Evolutionary conservation across 2,888 invertebrate genomes (phyloP), one percentile per base, ranked within the genome.

Genomic region (Laspeyria flexula): DNA sequence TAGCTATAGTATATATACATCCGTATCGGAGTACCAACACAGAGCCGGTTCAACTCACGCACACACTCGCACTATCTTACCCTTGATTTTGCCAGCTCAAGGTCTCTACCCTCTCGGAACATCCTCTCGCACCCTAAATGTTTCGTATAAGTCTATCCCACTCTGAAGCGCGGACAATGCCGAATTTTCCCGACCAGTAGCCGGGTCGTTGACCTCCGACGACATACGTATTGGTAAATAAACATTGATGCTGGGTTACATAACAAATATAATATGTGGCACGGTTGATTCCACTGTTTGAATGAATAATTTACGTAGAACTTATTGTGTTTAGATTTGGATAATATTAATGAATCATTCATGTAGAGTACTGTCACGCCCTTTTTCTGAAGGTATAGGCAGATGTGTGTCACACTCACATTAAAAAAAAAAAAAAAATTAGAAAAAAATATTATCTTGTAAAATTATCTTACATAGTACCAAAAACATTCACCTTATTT

Each of bases 71-170:
- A 79, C 62, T 71, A 69, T 82, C 74, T 92, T 92, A 92, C 91
- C 92, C 92, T 92, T 92, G 92, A 92, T 92, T 91, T 91, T 88
- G 90, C 90, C 85, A 86, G 88, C 91, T 92, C 92, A 92, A 92
- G 92, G 92, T 92, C 91, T 90, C 91, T 90, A 90, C 91, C 91
- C 91, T 86, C 86, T 60, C 71, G 62, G 67, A 60, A 55, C 61
- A 75, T 79, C 75, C 85, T 67, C 77, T 91, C 85, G 66, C 81
- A 77, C 87, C 76, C 75, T 53, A 35, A 39, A 71, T 51, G 51
- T 72, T 64, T 70, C 69, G 77, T 62, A 84, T 89, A 83, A 75
- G 71, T 66, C 81, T 70, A 69, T 90, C 91, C 80, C 73, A 42
- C 61, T 92, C 86, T 83, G 66, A 75, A 84, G 61, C 75, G 77